Evolutionary conservation across 2,797 vertebrate species (phyloP).

Genomic region (Morus bassanus): DNA sequence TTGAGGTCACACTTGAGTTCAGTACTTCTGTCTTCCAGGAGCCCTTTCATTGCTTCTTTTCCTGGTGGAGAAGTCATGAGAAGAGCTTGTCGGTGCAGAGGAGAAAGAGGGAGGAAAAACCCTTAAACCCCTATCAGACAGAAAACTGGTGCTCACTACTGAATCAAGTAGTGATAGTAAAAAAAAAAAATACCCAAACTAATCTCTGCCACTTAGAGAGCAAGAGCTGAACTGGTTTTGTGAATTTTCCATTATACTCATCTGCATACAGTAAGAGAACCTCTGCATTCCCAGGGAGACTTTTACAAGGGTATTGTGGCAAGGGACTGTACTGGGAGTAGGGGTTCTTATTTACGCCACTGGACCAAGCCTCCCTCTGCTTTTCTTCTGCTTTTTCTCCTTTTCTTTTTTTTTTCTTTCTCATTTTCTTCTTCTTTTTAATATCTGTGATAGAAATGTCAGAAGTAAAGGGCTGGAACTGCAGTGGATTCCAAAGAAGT

Average conservation of each 20-base stretch:
- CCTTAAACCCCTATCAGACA: background rate
- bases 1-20: constrained; percentile 40
- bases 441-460: background rate
- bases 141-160: background rate
- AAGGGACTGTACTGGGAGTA: background rate
- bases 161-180: background rate
- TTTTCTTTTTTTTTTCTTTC: too few species aligned
- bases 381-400: background rate
- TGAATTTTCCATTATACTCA: background rate
- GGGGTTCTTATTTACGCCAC: background rate
- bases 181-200: background rate
- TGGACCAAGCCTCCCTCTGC: background rate
- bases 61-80: background rate
- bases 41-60: background rate
- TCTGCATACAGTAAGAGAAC: background rate
- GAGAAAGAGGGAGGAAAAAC: constrained; percentile 10
- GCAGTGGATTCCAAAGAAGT: background rate
- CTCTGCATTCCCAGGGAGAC: background rate
- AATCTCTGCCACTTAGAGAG: background rate
- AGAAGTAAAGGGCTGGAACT: background rate
- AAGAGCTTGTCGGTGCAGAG: background rate
- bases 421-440: background rate
- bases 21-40: constrained; percentile 26
- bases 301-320: background rate
- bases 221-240: background rate